Evolutionary conservation across 2,888 invertebrate species (phyloP).

Genomic region (Eilema sororculum): DNA sequence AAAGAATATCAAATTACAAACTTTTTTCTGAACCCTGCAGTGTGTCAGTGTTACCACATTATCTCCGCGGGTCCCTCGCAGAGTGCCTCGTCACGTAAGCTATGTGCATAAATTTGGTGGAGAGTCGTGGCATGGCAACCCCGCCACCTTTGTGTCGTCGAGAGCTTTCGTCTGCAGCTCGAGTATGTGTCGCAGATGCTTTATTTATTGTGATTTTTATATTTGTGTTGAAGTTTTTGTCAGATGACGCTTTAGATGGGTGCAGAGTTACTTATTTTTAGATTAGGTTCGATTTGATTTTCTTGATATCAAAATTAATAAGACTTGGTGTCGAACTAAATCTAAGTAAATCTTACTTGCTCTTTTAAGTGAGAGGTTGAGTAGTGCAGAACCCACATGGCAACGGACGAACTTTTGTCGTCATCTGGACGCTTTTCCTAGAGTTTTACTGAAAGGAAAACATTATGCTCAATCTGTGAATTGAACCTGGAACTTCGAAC

Average conservation of each 20-base stretch:
- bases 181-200: conserved; percentile 48
- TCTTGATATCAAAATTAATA: not conserved
- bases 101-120: conserved; percentile 81
- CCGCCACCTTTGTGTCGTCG: conserved; percentile 63
- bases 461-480: no score
- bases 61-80: conserved; percentile 56
- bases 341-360: no score
- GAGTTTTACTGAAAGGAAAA: no score
- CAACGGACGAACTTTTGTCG: no score
- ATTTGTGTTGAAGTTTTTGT: conserved; percentile 31
- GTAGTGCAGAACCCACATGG: no score
- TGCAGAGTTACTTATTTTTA: not conserved
- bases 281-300: not conserved
- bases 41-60: conserved; percentile 56
- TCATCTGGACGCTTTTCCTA: no score
- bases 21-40: conserved; percentile 35
- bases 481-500: no score
- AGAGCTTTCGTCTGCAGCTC: conserved; percentile 57
- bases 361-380: no score
- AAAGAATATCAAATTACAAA: conserved; percentile 14
- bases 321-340: no score
- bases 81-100: conserved; percentile 71
- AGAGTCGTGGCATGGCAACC: conserved; percentile 69
- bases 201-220: conserved; percentile 49
- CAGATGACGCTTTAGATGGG: not conserved